phyloP scores from a whole-genome alignment of 1,140 invertebrate genomes.

The Heterodera schachtii region DNA sequence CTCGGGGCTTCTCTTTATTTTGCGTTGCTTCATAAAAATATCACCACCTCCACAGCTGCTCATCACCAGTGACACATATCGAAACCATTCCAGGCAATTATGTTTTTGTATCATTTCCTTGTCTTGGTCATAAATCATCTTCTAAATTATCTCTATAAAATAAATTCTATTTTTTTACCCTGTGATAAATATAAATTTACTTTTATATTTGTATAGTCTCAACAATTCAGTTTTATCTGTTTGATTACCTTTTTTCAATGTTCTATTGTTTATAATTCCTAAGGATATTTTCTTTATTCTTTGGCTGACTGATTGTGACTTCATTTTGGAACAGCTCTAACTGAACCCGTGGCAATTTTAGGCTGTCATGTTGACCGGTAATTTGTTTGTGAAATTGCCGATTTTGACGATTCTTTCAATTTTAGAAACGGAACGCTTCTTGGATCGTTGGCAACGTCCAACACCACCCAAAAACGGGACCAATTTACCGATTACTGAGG shows the following conservation, averaged over 20 bases:
- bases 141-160: too few species aligned
- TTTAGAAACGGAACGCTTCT: conserved; percentile 17
- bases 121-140: neutral
- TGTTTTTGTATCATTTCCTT: neutral
- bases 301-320: neutral
- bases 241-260: neutral
- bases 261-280: neutral
- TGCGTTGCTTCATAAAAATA: conserved; percentile 23
- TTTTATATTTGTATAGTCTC: neutral
- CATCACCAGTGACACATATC: neutral
- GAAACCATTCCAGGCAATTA: neutral
- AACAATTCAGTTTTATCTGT: neutral
- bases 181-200: neutral
- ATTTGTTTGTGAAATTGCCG: neutral
- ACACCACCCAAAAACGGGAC: conserved; percentile 26
- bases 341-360: neutral
- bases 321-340: neutral
- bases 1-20: conserved; percentile 32
- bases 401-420: neutral
- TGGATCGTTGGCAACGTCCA: conserved; percentile 28
- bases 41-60: neutral
- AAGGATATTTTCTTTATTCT: neutral
- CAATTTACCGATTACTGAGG: neutral
- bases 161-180: too few species aligned
- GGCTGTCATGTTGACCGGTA: conserved; percentile 14